These are phyloP conservation scores for Sinonovacula constricta DNA, from an alignment of 1,140 invertebrate genomes.

Conservation along the genomic window DNA sequence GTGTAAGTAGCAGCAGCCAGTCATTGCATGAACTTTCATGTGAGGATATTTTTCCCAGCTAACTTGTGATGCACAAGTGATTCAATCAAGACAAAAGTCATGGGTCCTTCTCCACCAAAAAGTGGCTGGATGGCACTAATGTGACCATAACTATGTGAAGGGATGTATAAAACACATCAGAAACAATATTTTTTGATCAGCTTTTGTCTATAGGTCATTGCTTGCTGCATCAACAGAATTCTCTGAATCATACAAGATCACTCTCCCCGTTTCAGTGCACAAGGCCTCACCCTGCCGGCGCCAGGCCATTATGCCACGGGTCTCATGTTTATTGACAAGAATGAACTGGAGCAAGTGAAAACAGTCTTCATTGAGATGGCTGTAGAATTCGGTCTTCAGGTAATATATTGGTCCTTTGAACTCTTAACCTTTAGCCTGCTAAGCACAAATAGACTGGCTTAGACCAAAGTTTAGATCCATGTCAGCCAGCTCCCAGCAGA, in stretches of 20 bases:
- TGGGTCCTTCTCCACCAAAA: not conserved
- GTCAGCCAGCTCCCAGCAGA: too few species aligned
- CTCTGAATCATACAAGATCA: conserved; percentile 18
- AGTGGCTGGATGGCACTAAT: not conserved
- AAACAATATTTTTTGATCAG: not conserved
- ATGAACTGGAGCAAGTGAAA: conserved; percentile 89
- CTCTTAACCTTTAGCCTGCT: too few species aligned
- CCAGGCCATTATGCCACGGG: conserved; percentile 96
- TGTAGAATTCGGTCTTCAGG: conserved; percentile 87
- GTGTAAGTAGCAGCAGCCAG: too few species aligned
- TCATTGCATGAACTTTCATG: too few species aligned
- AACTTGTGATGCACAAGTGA: too few species aligned
- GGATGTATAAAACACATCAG: not conserved
- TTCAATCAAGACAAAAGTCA: too few species aligned
- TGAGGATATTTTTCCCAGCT: too few species aligned
- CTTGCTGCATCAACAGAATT: not conserved
- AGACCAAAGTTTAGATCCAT: too few species aligned
- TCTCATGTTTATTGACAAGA: conserved; percentile 94
- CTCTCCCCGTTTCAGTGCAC: conserved; percentile 82
- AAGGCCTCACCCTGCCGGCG: conserved; percentile 89
- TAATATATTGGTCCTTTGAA: too few species aligned
- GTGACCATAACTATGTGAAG: not conserved
- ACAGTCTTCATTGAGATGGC: conserved; percentile 89
- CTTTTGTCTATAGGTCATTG: not conserved
- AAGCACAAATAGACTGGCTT: too few species aligned